Evolutionary conservation across 2,797 vertebrate species (phyloP).

Genomic region (Neomorphus geoffroyi): DNA sequence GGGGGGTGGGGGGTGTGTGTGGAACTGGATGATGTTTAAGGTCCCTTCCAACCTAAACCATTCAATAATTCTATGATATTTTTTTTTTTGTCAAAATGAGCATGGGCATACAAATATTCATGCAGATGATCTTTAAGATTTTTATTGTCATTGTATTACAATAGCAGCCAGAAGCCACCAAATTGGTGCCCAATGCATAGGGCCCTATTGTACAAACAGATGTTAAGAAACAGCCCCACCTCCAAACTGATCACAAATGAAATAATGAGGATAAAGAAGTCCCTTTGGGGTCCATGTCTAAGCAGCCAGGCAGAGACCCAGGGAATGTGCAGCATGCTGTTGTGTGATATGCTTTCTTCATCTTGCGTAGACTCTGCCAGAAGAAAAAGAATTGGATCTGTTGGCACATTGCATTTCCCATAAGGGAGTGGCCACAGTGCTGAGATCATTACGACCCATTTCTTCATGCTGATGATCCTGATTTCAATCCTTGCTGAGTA

Average conservation of each 20-base stretch:
- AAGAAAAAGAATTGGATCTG: neutral
- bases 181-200: neutral
- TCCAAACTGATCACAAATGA: neutral
- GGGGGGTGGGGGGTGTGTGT: no score
- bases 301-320: neutral
- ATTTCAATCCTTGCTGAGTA: neutral
- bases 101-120: neutral
- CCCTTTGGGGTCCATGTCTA: neutral
- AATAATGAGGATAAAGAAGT: neutral
- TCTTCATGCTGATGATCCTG: neutral
- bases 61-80: no score
- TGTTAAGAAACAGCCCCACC: neutral
- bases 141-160: slow-evolving; percentile 41
- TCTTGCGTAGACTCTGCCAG: neutral
- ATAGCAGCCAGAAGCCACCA: slow-evolving; percentile 45
- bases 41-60: no score
- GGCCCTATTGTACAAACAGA: neutral
- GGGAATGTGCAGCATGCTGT: neutral
- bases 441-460: neutral
- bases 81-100: neutral
- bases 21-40: no score
- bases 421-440: neutral
- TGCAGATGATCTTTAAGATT: neutral
- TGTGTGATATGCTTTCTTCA: neutral
- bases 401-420: neutral